Percentiles rank a stretch among this genome's conserved stretches.
Evolutionary conservation across 2,797 vertebrate genomes (phyloP).

Genomic region (Petrocephalus schoutedeni): DNA sequence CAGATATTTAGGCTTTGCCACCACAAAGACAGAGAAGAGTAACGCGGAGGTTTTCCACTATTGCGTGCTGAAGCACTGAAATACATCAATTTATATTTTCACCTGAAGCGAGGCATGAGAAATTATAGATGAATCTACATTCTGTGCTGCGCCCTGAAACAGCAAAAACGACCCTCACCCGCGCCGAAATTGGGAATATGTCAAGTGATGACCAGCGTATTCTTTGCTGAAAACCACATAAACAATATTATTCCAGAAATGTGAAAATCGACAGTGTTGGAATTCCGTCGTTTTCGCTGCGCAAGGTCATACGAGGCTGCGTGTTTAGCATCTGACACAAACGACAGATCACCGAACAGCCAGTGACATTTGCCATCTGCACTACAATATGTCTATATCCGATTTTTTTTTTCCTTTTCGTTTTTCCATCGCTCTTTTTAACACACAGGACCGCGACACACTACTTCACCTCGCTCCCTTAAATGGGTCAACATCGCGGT

Average conservation of each 20-base stretch:
- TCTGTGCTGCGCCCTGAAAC: too few relatives aligned
- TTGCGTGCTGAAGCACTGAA: not conserved
- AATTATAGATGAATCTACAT: not conserved
- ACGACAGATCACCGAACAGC: not conserved
- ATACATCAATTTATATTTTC: not conserved
- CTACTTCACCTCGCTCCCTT: not conserved
- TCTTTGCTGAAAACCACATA: not conserved
- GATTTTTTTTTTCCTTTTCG: not conserved
- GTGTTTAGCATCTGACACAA: not conserved
- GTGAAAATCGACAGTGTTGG: not conserved
- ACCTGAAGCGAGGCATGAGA: not conserved
- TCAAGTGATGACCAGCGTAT: not conserved
- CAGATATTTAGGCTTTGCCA: not conserved
- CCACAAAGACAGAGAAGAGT: not conserved
- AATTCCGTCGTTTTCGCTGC: not conserved
- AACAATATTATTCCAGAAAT: not conserved
- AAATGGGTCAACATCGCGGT: not conserved
- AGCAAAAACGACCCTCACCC: not conserved
- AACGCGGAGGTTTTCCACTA: not conserved
- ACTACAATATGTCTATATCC: conserved; percentile 10
- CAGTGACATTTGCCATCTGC: conserved; percentile 6
- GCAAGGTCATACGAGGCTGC: conserved; percentile 19
- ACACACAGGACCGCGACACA: not conserved
- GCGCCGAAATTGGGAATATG: not conserved
- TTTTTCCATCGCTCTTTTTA: not conserved